phyloP scores from a whole-genome alignment of 53 echinoderm and acorn worm genomes.

The Paelopatides confundens region DNA sequence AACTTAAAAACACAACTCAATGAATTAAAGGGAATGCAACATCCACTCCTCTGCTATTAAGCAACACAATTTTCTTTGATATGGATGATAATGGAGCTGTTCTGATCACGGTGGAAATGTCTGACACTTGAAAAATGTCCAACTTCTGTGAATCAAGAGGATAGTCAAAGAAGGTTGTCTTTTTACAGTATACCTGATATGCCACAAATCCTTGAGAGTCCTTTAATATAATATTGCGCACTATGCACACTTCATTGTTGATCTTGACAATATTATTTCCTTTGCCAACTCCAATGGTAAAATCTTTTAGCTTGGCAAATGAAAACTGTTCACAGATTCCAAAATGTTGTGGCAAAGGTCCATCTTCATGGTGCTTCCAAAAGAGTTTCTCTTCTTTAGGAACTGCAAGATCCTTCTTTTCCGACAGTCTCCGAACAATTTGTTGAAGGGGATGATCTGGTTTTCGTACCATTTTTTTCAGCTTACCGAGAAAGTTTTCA shows the following conservation, averaged over 20 bases:
- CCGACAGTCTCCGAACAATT: constrained; percentile 17
- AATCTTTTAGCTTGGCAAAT: neutral
- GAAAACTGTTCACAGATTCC: neutral
- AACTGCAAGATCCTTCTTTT: neutral
- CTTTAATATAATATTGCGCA: constrained; percentile 6
- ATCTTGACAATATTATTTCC: constrained; percentile 5
- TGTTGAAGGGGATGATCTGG: constrained; percentile 45
- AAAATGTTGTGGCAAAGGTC: constrained; percentile 1
- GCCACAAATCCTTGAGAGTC: neutral
- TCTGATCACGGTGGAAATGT: neutral
- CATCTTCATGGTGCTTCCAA: constrained; percentile 2
- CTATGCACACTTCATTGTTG: neutral
- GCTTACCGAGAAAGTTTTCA: constrained; percentile 37
- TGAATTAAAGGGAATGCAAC: constrained; percentile 9
- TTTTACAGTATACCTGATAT: neutral
- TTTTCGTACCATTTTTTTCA: constrained; percentile 52
- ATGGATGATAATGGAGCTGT: neutral
- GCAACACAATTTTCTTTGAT: neutral
- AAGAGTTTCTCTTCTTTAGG: neutral
- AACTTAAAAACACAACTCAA: neutral
- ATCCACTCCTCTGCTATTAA: neutral
- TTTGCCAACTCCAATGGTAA: neutral
- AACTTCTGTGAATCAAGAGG: neutral
- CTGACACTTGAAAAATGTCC: neutral
- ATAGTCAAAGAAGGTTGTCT: constrained; percentile 2